A percentile compares a stretch with the other conserved stretches of the same genome.
Conservation (phyloP, 2,113 vertebrate species). For the Hystrix cristata region DNA sequence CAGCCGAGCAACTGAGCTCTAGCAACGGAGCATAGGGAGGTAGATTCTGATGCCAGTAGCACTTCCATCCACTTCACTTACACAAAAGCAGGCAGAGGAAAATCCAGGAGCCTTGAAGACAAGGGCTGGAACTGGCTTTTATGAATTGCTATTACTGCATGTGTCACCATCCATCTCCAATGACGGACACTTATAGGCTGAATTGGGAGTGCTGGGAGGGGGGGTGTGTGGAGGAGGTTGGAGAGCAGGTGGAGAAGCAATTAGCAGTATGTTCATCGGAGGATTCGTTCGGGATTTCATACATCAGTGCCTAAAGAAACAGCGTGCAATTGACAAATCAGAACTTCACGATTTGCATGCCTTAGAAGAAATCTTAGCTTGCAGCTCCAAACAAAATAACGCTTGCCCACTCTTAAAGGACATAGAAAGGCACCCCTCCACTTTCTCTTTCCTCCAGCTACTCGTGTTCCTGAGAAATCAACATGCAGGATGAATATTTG, state of each 20-base stretch:
- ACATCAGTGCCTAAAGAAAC: conserved; percentile 82
- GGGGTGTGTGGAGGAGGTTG: conserved; percentile 69
- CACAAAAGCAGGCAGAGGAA: conserved; percentile 81
- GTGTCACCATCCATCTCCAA: conserved; percentile 88
- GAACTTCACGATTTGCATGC: conserved; percentile 82
- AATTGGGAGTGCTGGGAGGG: conserved; percentile 75
- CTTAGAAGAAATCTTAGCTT: conserved; percentile 82
- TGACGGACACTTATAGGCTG: conserved; percentile 77
- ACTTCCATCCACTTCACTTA: conserved; percentile 74
- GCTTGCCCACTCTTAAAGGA: conserved; percentile 34
- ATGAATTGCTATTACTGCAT: conserved; percentile 83
- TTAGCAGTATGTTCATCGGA: conserved; percentile 84
- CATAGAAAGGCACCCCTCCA: conserved; percentile 49
- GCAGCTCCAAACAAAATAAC: conserved; percentile 74
- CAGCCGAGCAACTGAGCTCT: conserved; percentile 73
- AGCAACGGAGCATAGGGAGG: conserved; percentile 76
- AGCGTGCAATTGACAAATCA: conserved; percentile 80
- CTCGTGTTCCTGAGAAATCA: conserved; percentile 56
- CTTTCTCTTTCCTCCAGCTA: conserved; percentile 75
- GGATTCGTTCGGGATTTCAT: conserved; percentile 87
- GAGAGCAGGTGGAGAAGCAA: conserved; percentile 87
- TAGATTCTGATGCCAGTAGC: conserved; percentile 76
- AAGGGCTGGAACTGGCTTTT: conserved; percentile 81
- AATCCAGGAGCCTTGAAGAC: conserved; percentile 78
- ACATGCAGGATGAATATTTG: conserved; percentile 71